Evolutionary conservation across 2,888 invertebrate species (phyloP), one percentile per base, ranked within the genome.

Genomic region (Marasmarcha lunaedactyla): DNA sequence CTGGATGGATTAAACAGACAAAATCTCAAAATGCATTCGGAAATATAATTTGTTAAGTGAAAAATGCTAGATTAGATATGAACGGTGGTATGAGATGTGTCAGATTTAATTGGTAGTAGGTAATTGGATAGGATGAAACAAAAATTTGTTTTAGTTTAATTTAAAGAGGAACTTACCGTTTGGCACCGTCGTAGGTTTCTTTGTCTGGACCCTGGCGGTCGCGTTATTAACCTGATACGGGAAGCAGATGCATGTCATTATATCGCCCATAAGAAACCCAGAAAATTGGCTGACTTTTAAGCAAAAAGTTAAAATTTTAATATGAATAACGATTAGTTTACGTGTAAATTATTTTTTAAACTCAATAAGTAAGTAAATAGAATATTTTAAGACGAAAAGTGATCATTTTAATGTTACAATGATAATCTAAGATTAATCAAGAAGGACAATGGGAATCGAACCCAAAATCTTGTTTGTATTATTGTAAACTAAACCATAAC

Each of bases 141-240:
- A 5, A 7, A 20, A 20, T 5, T 20, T 20, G 20, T 5, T 3
- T 20, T 20, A 5, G 20, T 20, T 20, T 20, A 20, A 5, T 20
- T 20, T 20, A 5, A 5, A 20, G 3, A 3, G 35, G 40, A 48
- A 69, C 93, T 90, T 86, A 95, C 95, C 95, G 87, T 94, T 92
- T 59, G 95, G 94, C 73, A 95, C 89, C 59, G 94, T 87, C 55
- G 94, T 90, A 58, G 95, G 93, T 87, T 98, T 98, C 90, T 97
- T 97, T 71, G 98, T 98, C 90, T 98, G 98, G 81, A 98, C 97
- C 87, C 98, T 89, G 65, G 98, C 98, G 63, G 98, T 98, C 59
- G 98, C 98, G 87, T 98, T 98, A 90, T 98, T 98, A 78, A 98
- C 97, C 97, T 96, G 88, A 71, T 84, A 68, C 56, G 59, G 60